These are phyloP conservation scores for Biston betularia DNA, from an alignment of 2,888 invertebrate species.

Conservation along the genomic window DNA sequence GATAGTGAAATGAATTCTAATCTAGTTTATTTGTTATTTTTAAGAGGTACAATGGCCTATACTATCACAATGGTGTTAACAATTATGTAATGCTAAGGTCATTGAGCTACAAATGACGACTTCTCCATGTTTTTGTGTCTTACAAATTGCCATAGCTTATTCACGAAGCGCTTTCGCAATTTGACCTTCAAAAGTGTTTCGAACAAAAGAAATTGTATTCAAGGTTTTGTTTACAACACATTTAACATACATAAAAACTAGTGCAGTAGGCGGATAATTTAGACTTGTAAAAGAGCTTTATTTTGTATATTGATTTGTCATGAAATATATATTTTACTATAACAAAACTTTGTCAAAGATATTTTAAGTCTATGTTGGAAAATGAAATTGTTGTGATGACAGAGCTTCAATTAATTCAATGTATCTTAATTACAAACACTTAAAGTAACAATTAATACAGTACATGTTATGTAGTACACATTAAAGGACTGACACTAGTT, in stretches of 20 bases:
- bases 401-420: too few species aligned
- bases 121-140: slow-evolving; percentile 21
- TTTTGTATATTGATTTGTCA: slow-evolving; percentile 4
- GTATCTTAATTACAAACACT: too few species aligned
- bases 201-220: slow-evolving; percentile 35
- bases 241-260: slow-evolving; percentile 24
- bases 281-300: not conserved
- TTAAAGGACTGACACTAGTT: too few species aligned
- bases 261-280: slow-evolving; percentile 10
- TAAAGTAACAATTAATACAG: too few species aligned
- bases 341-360: too few species aligned
- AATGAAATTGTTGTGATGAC: too few species aligned
- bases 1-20: slow-evolving; percentile 10
- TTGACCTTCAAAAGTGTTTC: slow-evolving; percentile 29
- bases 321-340: not conserved
- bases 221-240: slow-evolving; percentile 32
- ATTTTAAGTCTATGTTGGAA: too few species aligned
- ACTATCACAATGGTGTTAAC: slow-evolving; percentile 7
- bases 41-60: slow-evolving; percentile 9
- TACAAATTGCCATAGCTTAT: slow-evolving; percentile 32
- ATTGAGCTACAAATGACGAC: slow-evolving; percentile 29
- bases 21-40: slow-evolving; percentile 9
- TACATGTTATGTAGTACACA: too few species aligned
- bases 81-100: slow-evolving; percentile 30
- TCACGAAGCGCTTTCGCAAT: slow-evolving; percentile 33